Evolutionary conservation across 2,888 invertebrate species (phyloP), one percentile per base, ranked within the genome.

Genomic region (Pharmacophagus antenor): DNA sequence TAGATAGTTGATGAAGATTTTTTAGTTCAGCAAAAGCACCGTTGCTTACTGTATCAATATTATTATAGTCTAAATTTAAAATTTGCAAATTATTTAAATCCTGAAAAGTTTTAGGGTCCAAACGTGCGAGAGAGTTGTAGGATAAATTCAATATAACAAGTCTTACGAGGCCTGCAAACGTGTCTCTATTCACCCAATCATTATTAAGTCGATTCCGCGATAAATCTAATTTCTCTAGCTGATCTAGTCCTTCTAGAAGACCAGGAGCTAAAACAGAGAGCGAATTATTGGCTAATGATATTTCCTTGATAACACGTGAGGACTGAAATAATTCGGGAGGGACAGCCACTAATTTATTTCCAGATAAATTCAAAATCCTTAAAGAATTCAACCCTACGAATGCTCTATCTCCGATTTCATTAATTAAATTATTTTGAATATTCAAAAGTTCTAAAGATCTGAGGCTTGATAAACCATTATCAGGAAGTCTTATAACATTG

Each of bases 261-360:
- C 94, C 95, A 15, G 95, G 95, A 53, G 95, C 95, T 62, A 96
- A 85, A 41, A 94, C 94, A 65, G 94, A 92, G 64, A 96, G 86
- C n/a, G 95, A 95, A 84, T 96, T 96, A 84, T 96, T 96, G 69
- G 94, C 93, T 71, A 96, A 91, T 77, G 95, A 93, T 70, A 96
- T 91, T 80, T 95, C 94, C 69, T 92, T 92, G 67, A 96, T 88
- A 72, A 94, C 93, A 70, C 93, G 91, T 48, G 94, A 94, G 66
- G 93, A 93, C 79, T 94, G 92, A 82, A 97, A 95, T 70, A 96
- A 82, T 82, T 95, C 95, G 20, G 95, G 94, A 53, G 96, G 96
- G 69, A 97, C 92, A 48, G 95, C 94, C 53, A 94, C 94, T 73
- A 97, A 91, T 75, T 93, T 93, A 88, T 97, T 97, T 77, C 94